phyloP scores from a whole-genome alignment of 2,113 vertebrate genomes.

The Stomatorhinus ivindoensis region DNA sequence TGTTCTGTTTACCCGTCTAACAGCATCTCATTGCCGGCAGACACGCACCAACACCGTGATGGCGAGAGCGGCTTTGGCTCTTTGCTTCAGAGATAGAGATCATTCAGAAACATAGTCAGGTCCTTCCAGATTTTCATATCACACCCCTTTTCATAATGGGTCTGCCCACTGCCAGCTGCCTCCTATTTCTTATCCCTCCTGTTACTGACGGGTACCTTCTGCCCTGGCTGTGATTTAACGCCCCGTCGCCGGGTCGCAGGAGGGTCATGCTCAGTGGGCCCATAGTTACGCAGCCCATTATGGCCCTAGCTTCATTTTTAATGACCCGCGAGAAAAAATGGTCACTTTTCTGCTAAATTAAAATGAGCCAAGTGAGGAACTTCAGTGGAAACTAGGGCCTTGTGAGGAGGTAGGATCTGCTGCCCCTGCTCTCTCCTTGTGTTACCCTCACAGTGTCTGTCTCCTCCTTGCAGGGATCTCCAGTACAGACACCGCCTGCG shows the following conservation, averaged over 20 bases:
- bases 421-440: slow-evolving; percentile 28
- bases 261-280: neutral
- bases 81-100: neutral
- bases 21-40: neutral
- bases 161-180: neutral
- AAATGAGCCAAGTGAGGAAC: neutral
- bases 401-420: no score
- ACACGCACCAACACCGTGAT: neutral
- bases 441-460: neutral
- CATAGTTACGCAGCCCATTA: neutral
- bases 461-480: slow-evolving; percentile 63
- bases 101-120: neutral
- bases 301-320: neutral
- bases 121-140: neutral
- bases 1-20: neutral
- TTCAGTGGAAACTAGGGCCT: neutral
- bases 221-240: neutral
- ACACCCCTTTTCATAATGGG: no score
- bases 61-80: neutral
- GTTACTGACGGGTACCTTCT: neutral
- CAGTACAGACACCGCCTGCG: slow-evolving; percentile 78
- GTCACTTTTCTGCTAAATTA: neutral
- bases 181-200: neutral
- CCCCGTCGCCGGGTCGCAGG: neutral
- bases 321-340: neutral